Conservation (phyloP, 2,888 invertebrate species). For the Epicampocera succincta region DNA sequence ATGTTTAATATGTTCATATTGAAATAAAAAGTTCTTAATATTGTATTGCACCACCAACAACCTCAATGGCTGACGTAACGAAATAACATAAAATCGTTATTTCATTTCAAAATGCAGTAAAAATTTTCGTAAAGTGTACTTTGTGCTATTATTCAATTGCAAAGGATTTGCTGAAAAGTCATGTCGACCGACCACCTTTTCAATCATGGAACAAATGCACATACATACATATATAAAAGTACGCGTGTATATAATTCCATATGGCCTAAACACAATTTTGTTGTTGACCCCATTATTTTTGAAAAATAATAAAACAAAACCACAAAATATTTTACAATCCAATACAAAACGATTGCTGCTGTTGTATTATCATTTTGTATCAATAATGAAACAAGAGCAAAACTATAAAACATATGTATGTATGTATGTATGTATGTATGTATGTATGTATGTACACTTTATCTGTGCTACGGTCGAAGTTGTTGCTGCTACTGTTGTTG, state of each 20-base stretch:
- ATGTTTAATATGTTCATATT: too few relatives aligned
- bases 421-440: not conserved
- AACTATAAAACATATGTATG: not conserved
- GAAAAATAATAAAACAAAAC: constrained; percentile 26
- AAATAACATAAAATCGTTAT: too few relatives aligned
- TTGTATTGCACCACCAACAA: too few relatives aligned
- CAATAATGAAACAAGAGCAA: constrained; percentile 32
- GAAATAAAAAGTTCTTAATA: too few relatives aligned
- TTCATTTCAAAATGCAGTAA: too few relatives aligned
- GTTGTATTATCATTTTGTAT: constrained; percentile 16
- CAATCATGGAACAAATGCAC: not conserved
- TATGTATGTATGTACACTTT: not conserved
- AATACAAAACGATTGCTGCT: not conserved
- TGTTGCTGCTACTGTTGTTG: not conserved
- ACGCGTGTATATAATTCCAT: constrained; percentile 16
- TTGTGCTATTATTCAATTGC: too few relatives aligned
- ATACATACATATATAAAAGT: too few relatives aligned
- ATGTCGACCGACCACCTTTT: not conserved
- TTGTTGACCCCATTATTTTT: constrained; percentile 43
- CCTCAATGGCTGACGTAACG: too few relatives aligned
- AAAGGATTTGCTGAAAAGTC: not conserved
- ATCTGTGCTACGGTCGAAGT: constrained; percentile 6
- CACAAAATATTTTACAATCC: constrained; percentile 34
- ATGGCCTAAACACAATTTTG: constrained; percentile 21
- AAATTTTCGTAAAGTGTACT: too few relatives aligned